These are phyloP conservation scores for Octonoba sinensis DNA, from an alignment of 2,888 invertebrate genomes.

Conservation along the genomic window DNA sequence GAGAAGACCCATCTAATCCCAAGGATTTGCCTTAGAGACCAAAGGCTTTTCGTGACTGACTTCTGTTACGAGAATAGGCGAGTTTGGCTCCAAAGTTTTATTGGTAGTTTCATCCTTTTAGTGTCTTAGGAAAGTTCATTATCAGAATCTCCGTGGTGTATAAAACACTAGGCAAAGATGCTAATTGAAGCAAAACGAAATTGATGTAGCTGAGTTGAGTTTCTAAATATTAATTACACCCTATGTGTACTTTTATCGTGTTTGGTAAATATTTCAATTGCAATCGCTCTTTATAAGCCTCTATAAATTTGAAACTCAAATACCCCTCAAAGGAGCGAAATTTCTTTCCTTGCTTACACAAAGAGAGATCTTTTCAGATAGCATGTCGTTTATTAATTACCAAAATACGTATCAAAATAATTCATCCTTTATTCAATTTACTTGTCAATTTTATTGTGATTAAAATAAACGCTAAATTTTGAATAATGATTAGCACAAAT, in stretches of 20 bases:
- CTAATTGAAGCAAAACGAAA: constrained; percentile 49
- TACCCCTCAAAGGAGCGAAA: no score
- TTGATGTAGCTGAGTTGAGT: constrained; percentile 26
- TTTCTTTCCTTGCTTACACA: no score
- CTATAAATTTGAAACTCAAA: no score
- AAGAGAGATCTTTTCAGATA: no score
- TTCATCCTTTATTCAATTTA: no score
- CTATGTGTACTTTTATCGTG: neutral
- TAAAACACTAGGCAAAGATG: constrained; percentile 44
- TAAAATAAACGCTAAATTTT: no score
- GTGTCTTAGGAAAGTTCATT: constrained; percentile 59
- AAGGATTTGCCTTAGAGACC: constrained; percentile 47
- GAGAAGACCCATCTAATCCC: constrained; percentile 46
- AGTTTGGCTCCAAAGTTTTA: constrained; percentile 53
- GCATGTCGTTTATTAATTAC: no score
- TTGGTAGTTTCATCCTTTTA: constrained; percentile 54
- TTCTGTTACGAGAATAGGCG: constrained; percentile 38
- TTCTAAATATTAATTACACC: constrained; percentile 41
- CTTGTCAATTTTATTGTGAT: no score
- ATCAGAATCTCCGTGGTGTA: constrained; percentile 36
- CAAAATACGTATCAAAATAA: no score
- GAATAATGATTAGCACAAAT: no score
- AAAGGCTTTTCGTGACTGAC: constrained; percentile 29
- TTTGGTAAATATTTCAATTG: no score
- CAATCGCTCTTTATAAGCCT: no score